These are phyloP conservation scores for Pterois miles DNA, from an alignment of 2,797 vertebrate species.

Conservation along the genomic window DNA sequence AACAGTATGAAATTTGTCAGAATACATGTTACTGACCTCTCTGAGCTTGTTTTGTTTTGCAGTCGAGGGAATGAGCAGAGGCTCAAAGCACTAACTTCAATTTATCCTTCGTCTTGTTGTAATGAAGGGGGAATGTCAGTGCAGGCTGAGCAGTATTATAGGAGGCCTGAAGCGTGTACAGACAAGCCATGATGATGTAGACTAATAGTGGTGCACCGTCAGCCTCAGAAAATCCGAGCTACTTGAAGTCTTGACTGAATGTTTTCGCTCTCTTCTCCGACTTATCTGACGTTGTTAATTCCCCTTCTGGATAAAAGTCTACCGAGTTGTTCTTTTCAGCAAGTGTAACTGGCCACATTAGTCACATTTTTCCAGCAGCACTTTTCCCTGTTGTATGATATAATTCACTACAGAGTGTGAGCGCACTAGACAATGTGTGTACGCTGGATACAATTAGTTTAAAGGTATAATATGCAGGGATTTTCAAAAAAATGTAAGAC, in stretches of 20 bases:
- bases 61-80: background rate
- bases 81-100: background rate
- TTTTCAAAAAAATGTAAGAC: no score
- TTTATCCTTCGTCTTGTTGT: background rate
- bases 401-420: background rate
- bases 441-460: background rate
- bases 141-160: background rate
- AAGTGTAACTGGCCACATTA: background rate
- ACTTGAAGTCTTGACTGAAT: background rate
- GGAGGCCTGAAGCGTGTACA: slow-evolving; percentile 25
- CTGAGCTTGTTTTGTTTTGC: background rate
- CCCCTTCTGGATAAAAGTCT: background rate
- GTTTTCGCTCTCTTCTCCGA: background rate
- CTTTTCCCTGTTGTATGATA: background rate
- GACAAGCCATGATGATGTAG: slow-evolving; percentile 26
- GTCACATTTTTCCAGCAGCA: background rate
- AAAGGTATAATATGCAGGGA: no score
- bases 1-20: background rate
- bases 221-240: background rate
- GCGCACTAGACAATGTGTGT: background rate
- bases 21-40: background rate
- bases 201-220: background rate
- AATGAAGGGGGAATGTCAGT: background rate
- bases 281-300: background rate
- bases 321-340: background rate